Conservation (phyloP, 37 sponge, comb jelly and placozoan genomes). For the Geodia barretti region DNA sequence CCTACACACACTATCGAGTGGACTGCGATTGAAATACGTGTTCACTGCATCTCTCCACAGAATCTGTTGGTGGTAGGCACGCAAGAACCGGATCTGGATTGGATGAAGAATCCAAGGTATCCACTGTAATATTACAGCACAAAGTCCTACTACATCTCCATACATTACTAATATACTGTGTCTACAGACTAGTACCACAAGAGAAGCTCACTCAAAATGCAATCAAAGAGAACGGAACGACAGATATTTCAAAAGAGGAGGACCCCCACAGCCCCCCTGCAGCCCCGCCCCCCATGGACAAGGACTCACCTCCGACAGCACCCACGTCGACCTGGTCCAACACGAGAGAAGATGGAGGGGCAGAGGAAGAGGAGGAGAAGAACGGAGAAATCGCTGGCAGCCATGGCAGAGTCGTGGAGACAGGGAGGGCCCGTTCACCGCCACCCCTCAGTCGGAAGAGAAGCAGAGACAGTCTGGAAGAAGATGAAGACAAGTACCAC, state of each 20-base stretch:
- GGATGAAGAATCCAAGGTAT: conserved; percentile 72
- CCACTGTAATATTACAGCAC: no score
- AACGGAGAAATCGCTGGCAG: conserved; percentile 11
- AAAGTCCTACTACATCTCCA: no score
- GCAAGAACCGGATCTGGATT: conserved; percentile 61
- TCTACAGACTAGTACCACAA: no score
- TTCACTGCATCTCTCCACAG: conserved; percentile 21
- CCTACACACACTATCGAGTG: no score
- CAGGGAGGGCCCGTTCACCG: background rate
- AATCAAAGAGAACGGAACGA: background rate
- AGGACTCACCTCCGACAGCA: background rate
- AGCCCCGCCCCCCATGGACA: background rate
- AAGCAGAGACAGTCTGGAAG: background rate
- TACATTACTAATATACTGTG: no score
- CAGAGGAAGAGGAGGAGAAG: background rate
- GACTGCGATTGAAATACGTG: no score
- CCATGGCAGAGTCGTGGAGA: conserved; percentile 15
- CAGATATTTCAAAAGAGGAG: background rate
- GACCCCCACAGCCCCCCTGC: background rate
- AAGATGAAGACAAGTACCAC: conserved; percentile 4
- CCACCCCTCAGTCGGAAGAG: background rate
- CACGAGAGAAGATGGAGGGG: background rate
- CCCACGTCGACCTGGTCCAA: conserved; percentile 4
- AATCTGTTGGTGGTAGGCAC: conserved; percentile 64
- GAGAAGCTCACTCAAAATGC: background rate